Base-by-base conservation (phyloP, 1,140 invertebrate species). In the Cyphomyrmex costatus region DNA sequence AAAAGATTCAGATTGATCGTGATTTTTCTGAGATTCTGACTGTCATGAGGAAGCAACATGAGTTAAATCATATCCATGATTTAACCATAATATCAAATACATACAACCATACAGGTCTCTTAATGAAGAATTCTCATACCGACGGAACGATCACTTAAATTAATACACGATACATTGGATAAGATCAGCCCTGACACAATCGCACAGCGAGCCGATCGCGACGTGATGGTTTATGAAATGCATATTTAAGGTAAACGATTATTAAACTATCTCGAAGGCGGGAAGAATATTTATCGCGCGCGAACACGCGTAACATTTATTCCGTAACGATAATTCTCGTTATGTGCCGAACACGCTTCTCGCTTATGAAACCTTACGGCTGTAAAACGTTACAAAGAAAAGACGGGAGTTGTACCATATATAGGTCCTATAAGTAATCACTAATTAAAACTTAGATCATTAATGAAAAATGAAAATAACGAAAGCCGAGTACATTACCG, bases 151-250 rank as follows among this genome's bases (percentile, higher is more conserved):
- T 60, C 53, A 36, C 66, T 46, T 36, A 14, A 49, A 61, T 82
- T 82, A 82, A 70, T 36, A 6, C 14, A 33, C 77, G 65, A 77
- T 77, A 46, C 12, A 14, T 42, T 36, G 36, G 68, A 83, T 83
- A 83, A 73, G 24, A 83, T 49, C 53, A 36, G 12, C 10, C 16
- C 74, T 46, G 74, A 10, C 30, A 7, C 19, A 1, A 61, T 42
- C 56, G 21, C 30, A 8, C 30, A n/a, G 10, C 19, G 24, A 16
- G 5, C 27, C 27, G 27, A 80, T 80, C 51, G 21, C 63, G 78
- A 56, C 14, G 63, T 56, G 21, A 49, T 19, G 14, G 21, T 21
- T 70, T 42, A 46, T 56, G 33, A 65, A 56, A 58, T n/a, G 30
- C 78, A 68, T 16, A 6, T 1, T 3, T 46, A 8, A 36, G n/a